phyloP scores from a whole-genome alignment of 2,797 vertebrate species.

The Liasis olivaceus region DNA sequence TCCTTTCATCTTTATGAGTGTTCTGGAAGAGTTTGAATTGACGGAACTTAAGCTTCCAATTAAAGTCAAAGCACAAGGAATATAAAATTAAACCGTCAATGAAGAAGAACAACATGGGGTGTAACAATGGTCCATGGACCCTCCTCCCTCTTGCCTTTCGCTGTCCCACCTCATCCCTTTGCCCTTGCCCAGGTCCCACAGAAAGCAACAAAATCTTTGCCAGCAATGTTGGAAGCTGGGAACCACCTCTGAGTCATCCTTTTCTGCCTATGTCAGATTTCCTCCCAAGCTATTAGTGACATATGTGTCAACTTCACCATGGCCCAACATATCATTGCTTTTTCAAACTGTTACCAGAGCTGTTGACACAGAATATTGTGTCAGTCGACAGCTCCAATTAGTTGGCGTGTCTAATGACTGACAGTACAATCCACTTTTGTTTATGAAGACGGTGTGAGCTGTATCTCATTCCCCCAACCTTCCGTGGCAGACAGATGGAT shows the following conservation, averaged over 20 bases:
- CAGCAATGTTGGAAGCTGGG: slow-evolving; percentile 62
- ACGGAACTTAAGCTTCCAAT: slow-evolving; percentile 73
- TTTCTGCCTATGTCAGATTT: slow-evolving; percentile 81
- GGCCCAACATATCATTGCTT: slow-evolving; percentile 84
- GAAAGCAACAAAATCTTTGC: slow-evolving; percentile 49
- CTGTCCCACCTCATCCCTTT: too few relatives aligned
- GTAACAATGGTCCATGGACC: background rate
- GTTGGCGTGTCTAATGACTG: slow-evolving; percentile 82
- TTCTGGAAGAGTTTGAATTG: slow-evolving; percentile 60
- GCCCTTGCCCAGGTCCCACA: background rate
- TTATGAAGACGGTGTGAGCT: slow-evolving; percentile 79
- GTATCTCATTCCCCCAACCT: slow-evolving; percentile 78
- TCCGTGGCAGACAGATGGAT: slow-evolving; percentile 81
- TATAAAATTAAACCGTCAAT: slow-evolving; percentile 78
- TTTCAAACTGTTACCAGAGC: slow-evolving; percentile 83
- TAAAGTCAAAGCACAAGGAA: slow-evolving; percentile 69
- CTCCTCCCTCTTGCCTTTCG: slow-evolving; percentile 30
- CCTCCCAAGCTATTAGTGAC: slow-evolving; percentile 80
- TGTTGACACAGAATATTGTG: slow-evolving; percentile 85
- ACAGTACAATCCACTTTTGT: slow-evolving; percentile 84
- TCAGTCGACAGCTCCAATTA: slow-evolving; percentile 86
- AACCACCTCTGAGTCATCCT: slow-evolving; percentile 77
- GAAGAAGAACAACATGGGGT: slow-evolving; percentile 58
- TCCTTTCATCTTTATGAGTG: slow-evolving; percentile 37
- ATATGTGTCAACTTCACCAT: slow-evolving; percentile 81